These are phyloP conservation scores for Pagrus major DNA, from an alignment of 2,113 vertebrate genomes.

Conservation along the genomic window DNA sequence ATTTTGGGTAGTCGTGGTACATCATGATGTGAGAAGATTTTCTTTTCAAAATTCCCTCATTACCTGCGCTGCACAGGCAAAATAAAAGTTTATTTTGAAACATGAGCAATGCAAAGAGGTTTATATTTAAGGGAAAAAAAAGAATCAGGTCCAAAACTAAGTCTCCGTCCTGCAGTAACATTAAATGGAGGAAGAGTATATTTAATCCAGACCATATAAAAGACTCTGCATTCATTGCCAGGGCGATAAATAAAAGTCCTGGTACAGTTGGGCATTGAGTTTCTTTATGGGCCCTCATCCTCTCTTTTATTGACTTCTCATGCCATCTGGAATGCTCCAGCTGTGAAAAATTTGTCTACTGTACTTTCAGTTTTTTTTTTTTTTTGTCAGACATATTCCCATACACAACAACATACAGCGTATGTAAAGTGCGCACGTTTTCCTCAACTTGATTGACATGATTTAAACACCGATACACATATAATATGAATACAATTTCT, in stretches of 20 bases:
- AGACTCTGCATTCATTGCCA: slow-evolving; percentile 61
- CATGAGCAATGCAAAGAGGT: slow-evolving; percentile 31
- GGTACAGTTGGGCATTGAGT: slow-evolving; percentile 69
- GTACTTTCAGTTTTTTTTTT: slow-evolving; percentile 42
- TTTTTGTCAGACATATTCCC: slow-evolving; percentile 47
- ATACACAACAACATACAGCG: slow-evolving; percentile 7
- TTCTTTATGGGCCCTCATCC: slow-evolving; percentile 70
- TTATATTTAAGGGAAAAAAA: slow-evolving; percentile 56
- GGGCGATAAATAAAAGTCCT: slow-evolving; percentile 75
- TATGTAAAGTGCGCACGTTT: slow-evolving; percentile 12
- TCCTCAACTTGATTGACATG: neutral
- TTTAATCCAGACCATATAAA: slow-evolving; percentile 60
- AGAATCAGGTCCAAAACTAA: slow-evolving; percentile 27
- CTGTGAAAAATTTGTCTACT: slow-evolving; percentile 65
- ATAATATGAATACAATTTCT: slow-evolving; percentile 37
- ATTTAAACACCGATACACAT: slow-evolving; percentile 34
- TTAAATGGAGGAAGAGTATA: slow-evolving; percentile 70
- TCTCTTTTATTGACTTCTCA: slow-evolving; percentile 76
- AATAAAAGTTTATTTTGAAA: slow-evolving; percentile 11
- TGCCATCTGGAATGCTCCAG: slow-evolving; percentile 78
- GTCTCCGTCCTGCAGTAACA: slow-evolving; percentile 64
- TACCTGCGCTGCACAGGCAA: neutral
- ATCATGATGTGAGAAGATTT: neutral
- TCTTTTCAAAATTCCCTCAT: neutral
- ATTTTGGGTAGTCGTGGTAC: neutral